Percentiles rank a stretch among this genome's conserved stretches.
Evolutionary conservation across 2,113 vertebrate species (phyloP).

Genomic region (Clarias macrocephalus): DNA sequence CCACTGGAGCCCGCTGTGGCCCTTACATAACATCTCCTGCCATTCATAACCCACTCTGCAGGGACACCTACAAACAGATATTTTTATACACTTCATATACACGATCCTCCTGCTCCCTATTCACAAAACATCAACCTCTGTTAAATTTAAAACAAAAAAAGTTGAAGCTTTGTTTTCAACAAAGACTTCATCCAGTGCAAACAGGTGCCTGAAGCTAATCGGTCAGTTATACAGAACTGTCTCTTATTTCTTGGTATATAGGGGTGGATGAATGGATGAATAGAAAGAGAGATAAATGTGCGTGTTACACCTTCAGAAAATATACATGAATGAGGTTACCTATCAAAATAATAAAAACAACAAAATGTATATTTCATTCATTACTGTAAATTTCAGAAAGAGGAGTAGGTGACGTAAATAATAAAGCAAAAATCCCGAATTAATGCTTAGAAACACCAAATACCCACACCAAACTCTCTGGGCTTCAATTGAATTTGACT

Average conservation of each 20-base stretch:
- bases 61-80: constrained; percentile 59
- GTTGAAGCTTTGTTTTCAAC: neutral
- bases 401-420: neutral
- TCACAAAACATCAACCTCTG: constrained; percentile 32
- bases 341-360: constrained; percentile 10
- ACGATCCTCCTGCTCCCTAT: constrained; percentile 35
- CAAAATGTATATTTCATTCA: neutral
- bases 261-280: neutral
- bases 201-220: neutral
- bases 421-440: neutral
- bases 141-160: neutral
- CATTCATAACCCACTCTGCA: constrained; percentile 72
- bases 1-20: constrained; percentile 75
- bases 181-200: neutral
- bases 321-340: neutral
- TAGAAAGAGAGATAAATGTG: too few relatives aligned
- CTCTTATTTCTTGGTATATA: neutral
- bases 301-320: neutral
- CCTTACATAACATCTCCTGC: constrained; percentile 80
- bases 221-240: neutral
- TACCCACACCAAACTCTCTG: neutral
- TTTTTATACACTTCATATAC: constrained; percentile 54
- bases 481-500: neutral
- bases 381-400: neutral
- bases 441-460: neutral